Percentiles rank a stretch among this genome's conserved stretches.
Conservation (phyloP, 53 echinoderm and acorn worm species). For the Crossaster papposus region DNA sequence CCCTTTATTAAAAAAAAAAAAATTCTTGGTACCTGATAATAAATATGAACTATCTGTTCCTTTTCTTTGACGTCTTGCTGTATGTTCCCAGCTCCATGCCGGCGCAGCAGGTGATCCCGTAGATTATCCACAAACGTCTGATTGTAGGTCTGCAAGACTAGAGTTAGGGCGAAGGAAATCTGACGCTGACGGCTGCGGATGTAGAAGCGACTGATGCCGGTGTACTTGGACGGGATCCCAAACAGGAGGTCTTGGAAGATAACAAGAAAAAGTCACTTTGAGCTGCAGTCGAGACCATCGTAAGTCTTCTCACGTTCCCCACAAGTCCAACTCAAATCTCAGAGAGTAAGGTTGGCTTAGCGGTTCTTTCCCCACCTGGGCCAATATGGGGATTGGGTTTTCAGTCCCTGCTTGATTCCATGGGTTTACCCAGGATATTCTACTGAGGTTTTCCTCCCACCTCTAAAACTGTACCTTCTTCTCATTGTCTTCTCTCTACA, state of each 20-base stretch:
- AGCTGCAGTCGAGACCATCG: no score
- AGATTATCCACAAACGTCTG: constrained; percentile 84
- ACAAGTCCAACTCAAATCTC: no score
- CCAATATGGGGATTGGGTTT: no score
- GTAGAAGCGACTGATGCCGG: constrained; percentile 84
- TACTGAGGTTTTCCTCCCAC: no score
- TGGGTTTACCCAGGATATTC: no score
- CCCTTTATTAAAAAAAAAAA: neutral
- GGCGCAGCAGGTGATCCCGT: constrained; percentile 64
- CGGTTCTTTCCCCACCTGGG: no score
- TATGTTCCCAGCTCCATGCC: neutral
- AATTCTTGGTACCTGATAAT: constrained; percentile 73
- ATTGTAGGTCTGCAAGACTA: constrained; percentile 90
- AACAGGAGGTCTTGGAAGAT: constrained; percentile 76
- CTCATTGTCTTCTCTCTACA: no score
- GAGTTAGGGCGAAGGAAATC: constrained; percentile 87
- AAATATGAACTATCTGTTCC: constrained; percentile 80
- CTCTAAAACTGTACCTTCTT: no score
- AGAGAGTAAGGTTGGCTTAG: no score
- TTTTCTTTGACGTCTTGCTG: constrained; percentile 64
- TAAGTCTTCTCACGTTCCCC: no score
- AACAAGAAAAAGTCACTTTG: neutral
- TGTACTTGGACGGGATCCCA: constrained; percentile 84
- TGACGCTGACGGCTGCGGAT: constrained; percentile 80
- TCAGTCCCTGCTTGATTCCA: no score